A percentile compares a stretch with the other conserved stretches of the same genome.
Conservation (phyloP, 2,888 invertebrate species). For the Tenthredo notha region DNA sequence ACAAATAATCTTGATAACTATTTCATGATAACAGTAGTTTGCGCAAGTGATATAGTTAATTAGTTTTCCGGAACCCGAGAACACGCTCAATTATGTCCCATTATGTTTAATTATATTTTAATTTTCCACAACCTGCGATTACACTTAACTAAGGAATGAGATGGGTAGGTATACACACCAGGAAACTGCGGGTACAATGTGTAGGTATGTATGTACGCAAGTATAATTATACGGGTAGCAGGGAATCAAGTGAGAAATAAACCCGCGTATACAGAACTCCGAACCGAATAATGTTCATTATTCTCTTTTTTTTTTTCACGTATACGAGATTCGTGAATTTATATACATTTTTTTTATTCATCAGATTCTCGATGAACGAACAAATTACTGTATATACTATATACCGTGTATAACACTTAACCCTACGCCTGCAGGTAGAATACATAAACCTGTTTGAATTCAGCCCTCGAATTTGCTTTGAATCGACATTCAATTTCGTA, state of each 20-base stretch:
- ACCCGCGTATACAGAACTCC: neutral
- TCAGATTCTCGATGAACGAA: neutral
- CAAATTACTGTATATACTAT: neutral
- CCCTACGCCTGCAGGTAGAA: neutral
- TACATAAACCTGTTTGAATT: neutral
- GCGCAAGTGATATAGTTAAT: neutral
- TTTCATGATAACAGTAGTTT: neutral
- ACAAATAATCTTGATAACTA: neutral
- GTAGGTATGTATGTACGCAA: neutral
- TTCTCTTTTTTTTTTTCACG: neutral
- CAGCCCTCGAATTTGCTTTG: neutral
- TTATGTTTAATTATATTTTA: constrained; percentile 27
- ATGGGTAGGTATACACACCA: neutral
- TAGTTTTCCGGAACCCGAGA: neutral
- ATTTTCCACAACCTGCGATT: neutral
- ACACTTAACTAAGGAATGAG: neutral
- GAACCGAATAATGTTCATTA: neutral
- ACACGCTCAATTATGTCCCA: neutral
- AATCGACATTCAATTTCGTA: neutral
- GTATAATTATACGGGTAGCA: constrained; percentile 32
- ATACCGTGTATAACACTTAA: neutral
- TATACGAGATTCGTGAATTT: neutral
- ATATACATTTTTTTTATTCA: neutral
- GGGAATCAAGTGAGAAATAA: constrained; percentile 1
- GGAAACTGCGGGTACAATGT: neutral